phyloP scores from a whole-genome alignment of 2,888 invertebrate species.

The Drosophila rubida region DNA sequence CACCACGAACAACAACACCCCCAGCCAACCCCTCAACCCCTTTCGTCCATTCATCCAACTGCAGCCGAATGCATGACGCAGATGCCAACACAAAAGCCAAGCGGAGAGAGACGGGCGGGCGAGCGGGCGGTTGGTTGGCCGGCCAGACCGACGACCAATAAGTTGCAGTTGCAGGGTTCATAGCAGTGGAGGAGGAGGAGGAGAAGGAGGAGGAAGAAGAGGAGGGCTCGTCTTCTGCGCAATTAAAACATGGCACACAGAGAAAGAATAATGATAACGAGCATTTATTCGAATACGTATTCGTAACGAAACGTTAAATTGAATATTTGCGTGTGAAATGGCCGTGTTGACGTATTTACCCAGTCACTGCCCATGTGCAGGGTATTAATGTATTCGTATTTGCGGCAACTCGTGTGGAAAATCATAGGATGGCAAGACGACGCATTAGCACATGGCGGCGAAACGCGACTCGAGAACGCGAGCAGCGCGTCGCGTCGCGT shows the following conservation, averaged over 20 bases:
- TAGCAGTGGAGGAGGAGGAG: slow-evolving; percentile 4
- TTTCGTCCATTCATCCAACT: slow-evolving; percentile 38
- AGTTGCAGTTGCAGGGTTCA: slow-evolving; percentile 17
- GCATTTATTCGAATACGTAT: slow-evolving; percentile 3
- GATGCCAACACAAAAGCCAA: slow-evolving; percentile 59
- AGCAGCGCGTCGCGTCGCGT: no score
- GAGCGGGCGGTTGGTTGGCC: no score
- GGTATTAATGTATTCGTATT: slow-evolving; percentile 52
- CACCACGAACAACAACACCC: slow-evolving; percentile 8
- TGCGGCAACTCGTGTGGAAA: slow-evolving; percentile 45
- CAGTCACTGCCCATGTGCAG: slow-evolving; percentile 23
- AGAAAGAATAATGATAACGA: slow-evolving; percentile 22
- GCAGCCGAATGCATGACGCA: slow-evolving; percentile 76
- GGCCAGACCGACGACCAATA: slow-evolving; percentile 46
- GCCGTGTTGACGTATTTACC: slow-evolving; percentile 47
- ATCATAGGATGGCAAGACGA: slow-evolving; percentile 11
- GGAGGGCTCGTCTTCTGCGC: slow-evolving; percentile 24
- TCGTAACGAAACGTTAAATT: slow-evolving; percentile 18
- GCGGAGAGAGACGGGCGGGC: slow-evolving; percentile 2
- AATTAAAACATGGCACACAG: slow-evolving; percentile 38
- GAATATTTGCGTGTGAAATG: slow-evolving; percentile 57
- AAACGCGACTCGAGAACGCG: slow-evolving; percentile 44
- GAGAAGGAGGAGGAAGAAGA: neutral
- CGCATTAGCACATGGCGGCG: slow-evolving; percentile 55
- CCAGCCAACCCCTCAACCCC: slow-evolving; percentile 1